phyloP scores from a whole-genome alignment of 37 sponge, comb jelly and placozoan genomes.

The Eunapius fragilis region DNA sequence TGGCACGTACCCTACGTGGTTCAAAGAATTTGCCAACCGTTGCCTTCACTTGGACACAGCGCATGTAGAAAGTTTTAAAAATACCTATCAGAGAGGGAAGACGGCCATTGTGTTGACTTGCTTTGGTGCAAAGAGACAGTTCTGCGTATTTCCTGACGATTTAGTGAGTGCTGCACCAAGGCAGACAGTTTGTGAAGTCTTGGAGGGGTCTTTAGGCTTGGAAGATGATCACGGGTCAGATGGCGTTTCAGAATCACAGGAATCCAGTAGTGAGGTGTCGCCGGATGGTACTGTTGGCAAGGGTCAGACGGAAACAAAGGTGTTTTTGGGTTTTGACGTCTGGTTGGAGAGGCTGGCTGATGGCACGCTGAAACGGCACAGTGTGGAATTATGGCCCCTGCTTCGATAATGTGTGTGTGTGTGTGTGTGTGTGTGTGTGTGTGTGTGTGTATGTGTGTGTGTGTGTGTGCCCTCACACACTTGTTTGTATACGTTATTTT shows the following conservation, averaged over 20 bases:
- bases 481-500: too few species aligned
- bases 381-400: conserved; percentile 35
- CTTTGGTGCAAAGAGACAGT: conserved; percentile 31
- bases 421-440: too few species aligned
- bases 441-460: too few species aligned
- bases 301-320: not conserved
- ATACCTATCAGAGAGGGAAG: not conserved
- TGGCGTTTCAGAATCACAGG: too few species aligned
- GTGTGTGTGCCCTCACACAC: too few species aligned
- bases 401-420: not conserved
- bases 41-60: conserved; percentile 11
- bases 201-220: not conserved
- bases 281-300: too few species aligned
- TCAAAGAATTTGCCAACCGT: not conserved
- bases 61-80: not conserved
- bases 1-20: not conserved
- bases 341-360: conserved; percentile 64
- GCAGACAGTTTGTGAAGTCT: too few species aligned
- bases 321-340: not conserved
- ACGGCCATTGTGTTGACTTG: conserved; percentile 17
- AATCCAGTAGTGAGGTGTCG: too few species aligned
- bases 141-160: conserved; percentile 30
- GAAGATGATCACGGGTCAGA: not conserved
- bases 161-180: not conserved
- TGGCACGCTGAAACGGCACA: conserved; percentile 46